phyloP scores from a whole-genome alignment of 2,797 vertebrate species.

The Pempheris klunzingeri region DNA sequence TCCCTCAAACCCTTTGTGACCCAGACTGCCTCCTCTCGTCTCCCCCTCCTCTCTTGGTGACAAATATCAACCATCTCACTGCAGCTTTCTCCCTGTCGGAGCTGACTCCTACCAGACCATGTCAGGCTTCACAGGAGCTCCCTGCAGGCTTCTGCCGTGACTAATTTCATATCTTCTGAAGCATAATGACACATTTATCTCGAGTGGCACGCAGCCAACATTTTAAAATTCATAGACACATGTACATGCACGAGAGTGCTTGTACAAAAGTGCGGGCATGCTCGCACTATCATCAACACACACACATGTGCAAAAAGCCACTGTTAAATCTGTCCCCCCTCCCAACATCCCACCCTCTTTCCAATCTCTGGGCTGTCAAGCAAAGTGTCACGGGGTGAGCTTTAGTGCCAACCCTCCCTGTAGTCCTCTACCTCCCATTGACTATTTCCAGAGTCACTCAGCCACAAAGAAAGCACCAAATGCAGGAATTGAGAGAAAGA shows the following conservation, averaged over 20 bases:
- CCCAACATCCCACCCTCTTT: slow-evolving; percentile 39
- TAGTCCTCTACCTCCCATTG: slow-evolving; percentile 47
- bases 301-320: slow-evolving; percentile 15
- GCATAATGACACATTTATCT: slow-evolving; percentile 75
- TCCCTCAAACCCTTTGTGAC: slow-evolving; percentile 28
- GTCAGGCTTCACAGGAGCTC: slow-evolving; percentile 45
- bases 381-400: slow-evolving; percentile 51
- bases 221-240: slow-evolving; percentile 54
- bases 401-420: slow-evolving; percentile 48
- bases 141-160: slow-evolving; percentile 56
- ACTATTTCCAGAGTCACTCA: slow-evolving; percentile 62
- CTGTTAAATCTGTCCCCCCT: slow-evolving; percentile 40
- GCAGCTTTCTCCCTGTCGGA: slow-evolving; percentile 16
- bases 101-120: slow-evolving; percentile 39
- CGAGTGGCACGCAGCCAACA: slow-evolving; percentile 45
- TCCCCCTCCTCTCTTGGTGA: slow-evolving; percentile 15
- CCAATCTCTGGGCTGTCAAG: slow-evolving; percentile 65
- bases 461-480: slow-evolving; percentile 33
- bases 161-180: slow-evolving; percentile 73
- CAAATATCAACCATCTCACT: slow-evolving; percentile 53
- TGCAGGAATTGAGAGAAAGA: slow-evolving; percentile 15
- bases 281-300: slow-evolving; percentile 21
- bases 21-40: slow-evolving; percentile 7
- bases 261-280: slow-evolving; percentile 21
- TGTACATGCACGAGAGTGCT: slow-evolving; percentile 3